Evolutionary conservation across 2,797 vertebrate genomes (phyloP), one percentile per base, ranked within the genome.

Genomic region (Coendou prehensilis): DNA sequence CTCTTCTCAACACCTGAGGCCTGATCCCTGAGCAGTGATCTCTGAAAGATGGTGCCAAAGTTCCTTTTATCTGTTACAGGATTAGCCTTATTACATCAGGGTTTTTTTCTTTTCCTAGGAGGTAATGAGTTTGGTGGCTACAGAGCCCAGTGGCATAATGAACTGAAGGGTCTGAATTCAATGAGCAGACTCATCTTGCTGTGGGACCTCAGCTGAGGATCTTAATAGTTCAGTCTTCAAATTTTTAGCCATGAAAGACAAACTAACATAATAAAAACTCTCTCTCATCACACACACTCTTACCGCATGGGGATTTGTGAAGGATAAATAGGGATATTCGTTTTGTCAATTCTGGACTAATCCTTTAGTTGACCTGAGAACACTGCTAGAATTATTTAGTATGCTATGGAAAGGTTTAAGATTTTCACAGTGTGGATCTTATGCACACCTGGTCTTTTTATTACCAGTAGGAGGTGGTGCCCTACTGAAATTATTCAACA

Each of bases 41-140:
- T 97, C 79, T 95, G 86, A 93, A 93, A 92, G 81, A 91, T 69
- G n/a, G 93, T 50, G 61, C 75, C 54, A 28, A 93, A 26, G n/a
- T 93, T 87, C 54, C 30, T 93, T 93, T 94, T 84, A 54, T 97
- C 79, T 96, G 47, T 88, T 94, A 89, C 11, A 84, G 91, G 41
- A 96, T 93, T 96, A 92, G 93, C 67, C 56, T 94, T 86, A 95
- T 33, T 96, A 83, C 30, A 79, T 97, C 94, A 94, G 4, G 82
- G 78, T 86, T 85, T 61, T 75, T 96, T 94, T 52, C 33, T 94
- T 89, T 95, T 85, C 78, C 91, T 75, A 86, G 28, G 20, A 73
- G 57, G 30, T 78, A 94, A 54, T 92, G 81, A 94, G 17, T 81
- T 89, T 93, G 93, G 45, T 94, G 67, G 54, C 56, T 64, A 56